A percentile compares a stretch with the other conserved stretches of the same genome.
Conservation (phyloP, 2,797 vertebrate species). For the Sparidentex hasta region DNA sequence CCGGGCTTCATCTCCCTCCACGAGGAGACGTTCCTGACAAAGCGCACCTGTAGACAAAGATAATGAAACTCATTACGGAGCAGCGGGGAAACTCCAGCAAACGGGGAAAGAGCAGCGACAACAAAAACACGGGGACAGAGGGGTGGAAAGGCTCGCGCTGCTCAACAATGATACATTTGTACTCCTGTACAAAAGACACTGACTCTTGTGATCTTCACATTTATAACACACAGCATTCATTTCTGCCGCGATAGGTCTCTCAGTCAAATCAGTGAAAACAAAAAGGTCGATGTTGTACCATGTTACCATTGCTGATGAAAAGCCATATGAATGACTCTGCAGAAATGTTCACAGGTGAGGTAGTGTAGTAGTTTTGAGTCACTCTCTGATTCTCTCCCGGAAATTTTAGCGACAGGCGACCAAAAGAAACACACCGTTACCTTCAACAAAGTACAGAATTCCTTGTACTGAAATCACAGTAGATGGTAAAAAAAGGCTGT, state of each 20-base stretch:
- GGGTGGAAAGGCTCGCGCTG: background rate
- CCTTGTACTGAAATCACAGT: background rate
- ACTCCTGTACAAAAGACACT: background rate
- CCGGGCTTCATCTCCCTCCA: conserved; percentile 98
- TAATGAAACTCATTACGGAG: conserved; percentile 51
- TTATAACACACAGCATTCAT: background rate
- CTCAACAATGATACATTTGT: background rate
- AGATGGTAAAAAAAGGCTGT: background rate
- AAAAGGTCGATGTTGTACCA: too few relatives aligned
- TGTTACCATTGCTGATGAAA: too few relatives aligned
- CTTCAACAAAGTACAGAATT: background rate
- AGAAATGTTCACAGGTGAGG: too few relatives aligned
- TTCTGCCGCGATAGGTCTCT: too few relatives aligned
- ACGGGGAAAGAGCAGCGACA: conserved; percentile 6
- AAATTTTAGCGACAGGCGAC: too few relatives aligned
- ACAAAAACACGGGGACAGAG: background rate
- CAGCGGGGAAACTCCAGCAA: conserved; percentile 11
- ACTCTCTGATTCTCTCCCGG: too few relatives aligned
- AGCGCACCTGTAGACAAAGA: conserved; percentile 89
- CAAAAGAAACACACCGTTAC: too few relatives aligned
- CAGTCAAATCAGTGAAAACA: too few relatives aligned
- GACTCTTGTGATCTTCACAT: background rate
- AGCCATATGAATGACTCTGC: too few relatives aligned
- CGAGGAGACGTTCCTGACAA: conserved; percentile 95
- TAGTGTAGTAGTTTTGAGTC: too few relatives aligned